Evolutionary conservation across 2,888 invertebrate species (phyloP).

Genomic region (Lutraria lutraria): DNA sequence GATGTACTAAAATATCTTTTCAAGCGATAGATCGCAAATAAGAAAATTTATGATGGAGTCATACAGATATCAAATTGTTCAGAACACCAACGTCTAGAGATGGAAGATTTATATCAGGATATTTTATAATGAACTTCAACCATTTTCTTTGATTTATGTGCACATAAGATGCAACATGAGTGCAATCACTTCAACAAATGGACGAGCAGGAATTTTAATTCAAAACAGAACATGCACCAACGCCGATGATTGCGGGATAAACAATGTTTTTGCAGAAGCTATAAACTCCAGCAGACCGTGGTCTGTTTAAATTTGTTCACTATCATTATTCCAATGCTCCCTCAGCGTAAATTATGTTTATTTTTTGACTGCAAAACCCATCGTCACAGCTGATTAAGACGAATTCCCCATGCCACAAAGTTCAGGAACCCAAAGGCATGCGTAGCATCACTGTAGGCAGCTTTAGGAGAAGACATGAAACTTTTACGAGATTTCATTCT

Average conservation of each 20-base stretch:
- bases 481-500: not conserved
- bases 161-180: no score
- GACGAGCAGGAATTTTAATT: not conserved
- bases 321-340: not conserved
- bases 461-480: not conserved
- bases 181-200: not conserved
- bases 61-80: no score
- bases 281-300: not conserved
- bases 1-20: no score
- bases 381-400: conserved; percentile 2
- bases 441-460: not conserved
- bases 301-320: conserved; percentile 3
- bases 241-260: not conserved
- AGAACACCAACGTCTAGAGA: no score
- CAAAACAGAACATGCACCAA: not conserved
- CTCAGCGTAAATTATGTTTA: not conserved
- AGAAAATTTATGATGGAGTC: no score
- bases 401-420: not conserved
- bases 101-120: no score
- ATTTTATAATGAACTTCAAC: no score
- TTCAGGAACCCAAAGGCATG: not conserved
- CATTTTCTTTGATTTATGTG: no score
- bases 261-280: conserved; percentile 1
- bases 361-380: conserved; percentile 2
- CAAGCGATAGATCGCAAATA: no score